These are phyloP conservation scores for Macrobrachium rosenbergii DNA, from an alignment of 1,140 invertebrate genomes.

Conservation along the genomic window DNA sequence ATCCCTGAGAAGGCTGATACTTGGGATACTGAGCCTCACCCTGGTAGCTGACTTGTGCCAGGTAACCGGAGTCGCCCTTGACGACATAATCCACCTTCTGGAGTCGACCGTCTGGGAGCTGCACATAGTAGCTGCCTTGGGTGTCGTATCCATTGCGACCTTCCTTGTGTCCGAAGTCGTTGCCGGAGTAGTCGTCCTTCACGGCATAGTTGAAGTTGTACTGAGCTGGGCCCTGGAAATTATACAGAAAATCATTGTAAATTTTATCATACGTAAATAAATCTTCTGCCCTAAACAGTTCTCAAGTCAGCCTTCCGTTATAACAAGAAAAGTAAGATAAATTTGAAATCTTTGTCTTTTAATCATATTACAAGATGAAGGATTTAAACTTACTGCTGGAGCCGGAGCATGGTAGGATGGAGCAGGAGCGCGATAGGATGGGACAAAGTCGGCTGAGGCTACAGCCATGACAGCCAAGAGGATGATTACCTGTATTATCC, in stretches of 20 bases:
- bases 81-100: constrained; percentile 32
- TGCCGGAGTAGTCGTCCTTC: constrained; percentile 40
- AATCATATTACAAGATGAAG: too few species aligned
- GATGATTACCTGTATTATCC: too few species aligned
- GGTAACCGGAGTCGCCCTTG: constrained; percentile 38
- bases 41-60: constrained; percentile 32
- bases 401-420: not conserved
- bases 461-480: too few species aligned
- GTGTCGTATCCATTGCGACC: constrained; percentile 38
- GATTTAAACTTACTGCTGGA: not conserved
- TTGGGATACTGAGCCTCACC: constrained; percentile 43
- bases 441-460: not conserved
- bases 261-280: not conserved
- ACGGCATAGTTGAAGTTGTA: constrained; percentile 44
- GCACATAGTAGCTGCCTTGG: constrained; percentile 31
- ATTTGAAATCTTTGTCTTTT: too few species aligned
- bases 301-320: too few species aligned
- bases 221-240: constrained; percentile 16
- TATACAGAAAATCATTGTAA: not conserved
- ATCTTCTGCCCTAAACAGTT: too few species aligned
- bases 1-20: not conserved
- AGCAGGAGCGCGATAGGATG: not conserved
- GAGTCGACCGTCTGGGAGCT: constrained; percentile 44
- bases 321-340: too few species aligned
- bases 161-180: constrained; percentile 39